These are phyloP conservation scores for Crenuchus spilurus DNA, from an alignment of 2,797 vertebrate species.

Conservation along the genomic window DNA sequence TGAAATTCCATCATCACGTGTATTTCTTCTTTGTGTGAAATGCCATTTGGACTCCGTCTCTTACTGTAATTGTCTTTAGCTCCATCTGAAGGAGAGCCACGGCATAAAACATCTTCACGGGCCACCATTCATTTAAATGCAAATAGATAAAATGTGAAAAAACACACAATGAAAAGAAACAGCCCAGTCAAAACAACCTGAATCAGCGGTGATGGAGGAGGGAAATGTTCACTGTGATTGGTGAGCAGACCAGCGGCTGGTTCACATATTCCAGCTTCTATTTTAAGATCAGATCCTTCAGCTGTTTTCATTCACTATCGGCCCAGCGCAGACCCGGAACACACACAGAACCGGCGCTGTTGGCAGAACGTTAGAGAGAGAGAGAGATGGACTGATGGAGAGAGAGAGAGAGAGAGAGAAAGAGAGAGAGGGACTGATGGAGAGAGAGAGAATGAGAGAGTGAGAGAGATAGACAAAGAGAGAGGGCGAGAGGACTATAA, in stretches of 20 bases:
- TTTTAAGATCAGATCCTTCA: neutral
- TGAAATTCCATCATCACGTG: too few relatives aligned
- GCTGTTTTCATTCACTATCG: conserved; percentile 1
- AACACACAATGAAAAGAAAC: neutral
- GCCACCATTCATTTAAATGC: conserved; percentile 32
- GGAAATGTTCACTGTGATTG: neutral
- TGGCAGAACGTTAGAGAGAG: neutral
- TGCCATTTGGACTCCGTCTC: too few relatives aligned
- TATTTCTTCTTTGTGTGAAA: too few relatives aligned
- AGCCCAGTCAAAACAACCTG: conserved; percentile 7
- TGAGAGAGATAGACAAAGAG: too few relatives aligned
- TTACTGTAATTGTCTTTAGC: conserved; percentile 20
- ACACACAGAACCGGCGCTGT: neutral
- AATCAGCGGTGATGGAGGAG: conserved; percentile 14
- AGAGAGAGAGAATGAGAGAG: neutral
- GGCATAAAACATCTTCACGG: conserved; percentile 3
- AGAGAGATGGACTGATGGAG: neutral
- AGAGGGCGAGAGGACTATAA: too few relatives aligned
- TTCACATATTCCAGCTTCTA: conserved; percentile 10
- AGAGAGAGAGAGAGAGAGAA: neutral
- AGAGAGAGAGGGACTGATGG: neutral
- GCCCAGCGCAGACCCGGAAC: neutral
- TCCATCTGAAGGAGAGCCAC: conserved; percentile 32
- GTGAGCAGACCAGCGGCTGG: conserved; percentile 9
- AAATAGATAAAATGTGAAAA: conserved; percentile 20